phyloP scores from a whole-genome alignment of 2,113 vertebrate genomes.

The Psephotus haematonotus region DNA sequence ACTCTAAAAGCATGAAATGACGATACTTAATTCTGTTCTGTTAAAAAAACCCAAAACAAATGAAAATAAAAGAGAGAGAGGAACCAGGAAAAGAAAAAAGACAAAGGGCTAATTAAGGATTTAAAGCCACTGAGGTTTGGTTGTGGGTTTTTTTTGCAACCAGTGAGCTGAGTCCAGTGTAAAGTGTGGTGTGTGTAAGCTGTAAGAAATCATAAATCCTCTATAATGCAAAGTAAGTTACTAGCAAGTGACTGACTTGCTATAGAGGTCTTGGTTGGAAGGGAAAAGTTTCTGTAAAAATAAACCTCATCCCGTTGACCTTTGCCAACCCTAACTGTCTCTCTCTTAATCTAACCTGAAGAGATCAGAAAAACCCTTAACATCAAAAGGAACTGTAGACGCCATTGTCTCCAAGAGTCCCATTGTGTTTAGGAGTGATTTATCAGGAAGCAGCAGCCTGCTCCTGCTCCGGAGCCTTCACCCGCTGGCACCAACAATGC shows the following conservation, averaged over 20 bases:
- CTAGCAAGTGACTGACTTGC: neutral
- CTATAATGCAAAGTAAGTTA: neutral
- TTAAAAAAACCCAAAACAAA: neutral
- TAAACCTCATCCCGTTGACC: neutral
- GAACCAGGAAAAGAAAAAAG: neutral
- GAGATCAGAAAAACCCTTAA: slow-evolving; percentile 1
- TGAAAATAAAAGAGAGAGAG: neutral
- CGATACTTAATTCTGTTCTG: neutral
- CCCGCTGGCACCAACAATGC: slow-evolving; percentile 66
- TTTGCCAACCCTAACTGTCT: neutral
- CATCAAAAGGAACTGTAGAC: slow-evolving; percentile 1
- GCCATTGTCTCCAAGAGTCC: neutral
- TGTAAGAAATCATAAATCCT: neutral
- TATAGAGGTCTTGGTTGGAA: neutral
- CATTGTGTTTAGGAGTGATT: slow-evolving; percentile 54
- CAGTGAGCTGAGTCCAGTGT: neutral
- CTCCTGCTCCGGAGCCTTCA: slow-evolving; percentile 64
- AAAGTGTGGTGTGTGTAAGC: neutral
- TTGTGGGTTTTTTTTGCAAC: neutral
- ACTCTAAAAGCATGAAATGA: neutral
- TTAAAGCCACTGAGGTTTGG: neutral
- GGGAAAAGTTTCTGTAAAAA: slow-evolving; percentile 1
- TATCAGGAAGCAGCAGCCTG: slow-evolving; percentile 24
- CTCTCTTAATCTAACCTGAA: slow-evolving; percentile 21
- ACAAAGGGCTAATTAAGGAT: neutral